Conservation (phyloP, 2,888 invertebrate genomes). For the Torymus auratus region DNA sequence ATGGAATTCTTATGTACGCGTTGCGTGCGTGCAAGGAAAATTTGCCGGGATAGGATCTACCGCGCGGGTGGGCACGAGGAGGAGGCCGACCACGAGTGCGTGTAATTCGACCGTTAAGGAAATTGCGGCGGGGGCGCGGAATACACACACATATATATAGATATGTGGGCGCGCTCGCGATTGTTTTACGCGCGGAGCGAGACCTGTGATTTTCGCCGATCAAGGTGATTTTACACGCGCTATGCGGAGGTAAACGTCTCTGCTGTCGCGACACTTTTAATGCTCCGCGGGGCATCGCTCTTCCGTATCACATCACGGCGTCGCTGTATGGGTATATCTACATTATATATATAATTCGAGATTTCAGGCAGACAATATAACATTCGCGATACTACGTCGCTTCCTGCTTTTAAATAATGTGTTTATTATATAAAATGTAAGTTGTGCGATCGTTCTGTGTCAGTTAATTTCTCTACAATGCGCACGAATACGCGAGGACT, state of each 20-base stretch:
- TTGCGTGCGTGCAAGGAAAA: neutral
- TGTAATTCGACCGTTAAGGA: constrained; percentile 24
- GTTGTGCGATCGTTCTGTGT: too few relatives aligned
- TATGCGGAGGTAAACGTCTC: constrained; percentile 27
- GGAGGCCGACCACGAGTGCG: neutral
- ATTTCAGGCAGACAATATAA: too few relatives aligned
- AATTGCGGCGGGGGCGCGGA: constrained; percentile 2
- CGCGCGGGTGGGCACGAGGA: too few relatives aligned
- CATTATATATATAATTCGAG: too few relatives aligned
- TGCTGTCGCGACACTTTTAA: constrained; percentile 27
- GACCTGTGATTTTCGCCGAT: neutral
- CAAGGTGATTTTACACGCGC: neutral
- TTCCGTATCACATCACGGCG: constrained; percentile 1
- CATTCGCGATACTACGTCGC: too few relatives aligned
- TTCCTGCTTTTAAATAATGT: too few relatives aligned
- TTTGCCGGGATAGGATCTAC: constrained; percentile 6
- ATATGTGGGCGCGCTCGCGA: neutral
- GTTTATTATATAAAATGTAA: too few relatives aligned
- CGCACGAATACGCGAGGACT: too few relatives aligned
- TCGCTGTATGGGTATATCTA: neutral
- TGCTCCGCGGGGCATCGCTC: constrained; percentile 4
- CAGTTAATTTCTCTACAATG: too few relatives aligned
- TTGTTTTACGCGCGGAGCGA: constrained; percentile 8
- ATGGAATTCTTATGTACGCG: constrained; percentile 2
- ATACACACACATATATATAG: too few relatives aligned